Evolutionary conservation across 1,140 invertebrate species (phyloP).

Genomic region (Drosophila sulfurigaster): DNA sequence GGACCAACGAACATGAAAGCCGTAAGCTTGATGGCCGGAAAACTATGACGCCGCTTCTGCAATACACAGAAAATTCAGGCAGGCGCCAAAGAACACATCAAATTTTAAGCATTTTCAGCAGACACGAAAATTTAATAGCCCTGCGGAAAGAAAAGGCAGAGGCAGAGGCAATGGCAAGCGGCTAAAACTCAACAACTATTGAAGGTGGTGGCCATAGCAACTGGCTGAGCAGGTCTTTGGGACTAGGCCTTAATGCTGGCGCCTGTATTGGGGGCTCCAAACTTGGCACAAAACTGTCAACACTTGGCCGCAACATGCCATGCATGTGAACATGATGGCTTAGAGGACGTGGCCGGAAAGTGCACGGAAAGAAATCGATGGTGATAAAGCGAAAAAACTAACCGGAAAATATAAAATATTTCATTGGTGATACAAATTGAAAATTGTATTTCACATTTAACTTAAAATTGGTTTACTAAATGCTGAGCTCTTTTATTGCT

Average conservation of each 20-base stretch:
- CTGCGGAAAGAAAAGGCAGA: conserved; percentile 37
- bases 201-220: conserved; percentile 13
- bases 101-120: conserved; percentile 60
- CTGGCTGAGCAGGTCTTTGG: conserved; percentile 4
- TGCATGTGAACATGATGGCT: conserved; percentile 55
- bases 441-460: no score
- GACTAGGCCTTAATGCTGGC: conserved; percentile 32
- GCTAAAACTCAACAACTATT: conserved; percentile 12
- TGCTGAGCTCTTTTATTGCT: no score
- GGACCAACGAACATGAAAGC: conserved; percentile 10
- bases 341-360: conserved; percentile 39
- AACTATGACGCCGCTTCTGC: conserved; percentile 48
- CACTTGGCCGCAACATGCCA: conserved; percentile 71
- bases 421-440: no score
- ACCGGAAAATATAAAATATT: no score
- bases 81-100: conserved; percentile 71
- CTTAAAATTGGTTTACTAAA: no score
- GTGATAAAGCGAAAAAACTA: background rate
- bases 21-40: conserved; percentile 48
- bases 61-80: conserved; percentile 41
- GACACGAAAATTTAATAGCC: conserved; percentile 77
- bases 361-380: conserved; percentile 26
- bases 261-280: conserved; percentile 1
- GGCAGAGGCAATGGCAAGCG: conserved; percentile 41
- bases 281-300: conserved; percentile 66